Evolutionary conservation across 2,888 invertebrate genomes (phyloP), one percentile per base, ranked within the genome.

Genomic region (Leucozona laternaria): DNA sequence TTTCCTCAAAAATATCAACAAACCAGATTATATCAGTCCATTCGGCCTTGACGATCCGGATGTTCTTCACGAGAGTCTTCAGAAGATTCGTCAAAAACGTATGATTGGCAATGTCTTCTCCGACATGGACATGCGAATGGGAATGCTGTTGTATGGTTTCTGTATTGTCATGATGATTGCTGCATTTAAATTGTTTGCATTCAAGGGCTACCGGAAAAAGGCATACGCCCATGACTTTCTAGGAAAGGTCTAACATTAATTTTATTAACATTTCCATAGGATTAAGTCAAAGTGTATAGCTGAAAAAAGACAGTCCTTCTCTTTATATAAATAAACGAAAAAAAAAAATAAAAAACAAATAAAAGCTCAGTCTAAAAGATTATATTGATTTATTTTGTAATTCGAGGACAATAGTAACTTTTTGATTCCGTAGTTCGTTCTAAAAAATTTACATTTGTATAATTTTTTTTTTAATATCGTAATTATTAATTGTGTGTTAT

Each of bases 121-220:
- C 31, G 93, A 93, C 86, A 92, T 93, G 92, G 96, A 96, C 92
- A 95, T 96, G 91, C 95, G 96, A 91, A 94, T 96, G 93, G 95
- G 96, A 92, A 95, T 96, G 92, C 93, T 96, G 89, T 93, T 97
- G 90, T 96, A 96, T 93, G 93, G 95, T 90, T 94, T 95, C 91
- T 96, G 96, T 91, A 95, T 96, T 90, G 92, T 95, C 89, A 95
- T 97, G 92, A 94, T 97, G 91, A 93, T 96, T 89, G 91, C 97
- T 90, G 96, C 96, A 88, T 95, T 96, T 90, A 94, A 96, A 90
- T 94, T 96, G 92, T 96, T 97, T 92, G 94, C 96, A 89, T 94
- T 90, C 22, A 92, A 91, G 79, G 91, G 91, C 20, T 96, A 96
- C 92, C 95, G 95, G 90, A 97, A 96, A 92, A 96, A 96, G 92